Conservation (phyloP, 2,113 vertebrate genomes). For the Barnardius zonarius region DNA sequence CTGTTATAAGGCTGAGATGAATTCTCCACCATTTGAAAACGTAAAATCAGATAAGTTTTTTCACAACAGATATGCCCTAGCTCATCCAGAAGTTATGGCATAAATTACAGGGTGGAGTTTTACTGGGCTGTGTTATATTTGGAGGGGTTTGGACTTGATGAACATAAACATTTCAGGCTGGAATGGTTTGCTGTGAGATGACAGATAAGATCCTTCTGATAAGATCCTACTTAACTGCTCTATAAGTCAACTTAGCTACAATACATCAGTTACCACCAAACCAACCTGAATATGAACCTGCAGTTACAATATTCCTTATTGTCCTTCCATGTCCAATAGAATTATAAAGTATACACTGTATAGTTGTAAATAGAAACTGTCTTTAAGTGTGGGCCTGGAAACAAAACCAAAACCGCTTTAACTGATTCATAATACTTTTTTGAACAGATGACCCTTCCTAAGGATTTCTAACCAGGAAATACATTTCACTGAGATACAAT, state of each 20-base stretch:
- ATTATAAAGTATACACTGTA: neutral
- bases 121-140: neutral
- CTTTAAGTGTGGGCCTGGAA: neutral
- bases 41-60: neutral
- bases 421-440: neutral
- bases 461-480: neutral
- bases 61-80: neutral
- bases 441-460: neutral
- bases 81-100: neutral
- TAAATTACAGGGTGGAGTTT: slow-evolving; percentile 8
- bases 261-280: neutral
- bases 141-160: neutral
- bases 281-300: neutral
- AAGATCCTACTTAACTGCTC: neutral
- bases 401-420: neutral
- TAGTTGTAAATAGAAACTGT: neutral
- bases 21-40: neutral
- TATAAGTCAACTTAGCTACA: neutral
- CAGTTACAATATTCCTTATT: neutral
- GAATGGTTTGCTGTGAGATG: neutral
- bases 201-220: neutral
- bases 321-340: neutral
- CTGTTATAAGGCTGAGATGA: neutral
- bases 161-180: slow-evolving; percentile 6
- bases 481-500: neutral